Evolutionary conservation across 1,140 invertebrate species (phyloP).

Genomic region (Pemphigus obesinymphae): DNA sequence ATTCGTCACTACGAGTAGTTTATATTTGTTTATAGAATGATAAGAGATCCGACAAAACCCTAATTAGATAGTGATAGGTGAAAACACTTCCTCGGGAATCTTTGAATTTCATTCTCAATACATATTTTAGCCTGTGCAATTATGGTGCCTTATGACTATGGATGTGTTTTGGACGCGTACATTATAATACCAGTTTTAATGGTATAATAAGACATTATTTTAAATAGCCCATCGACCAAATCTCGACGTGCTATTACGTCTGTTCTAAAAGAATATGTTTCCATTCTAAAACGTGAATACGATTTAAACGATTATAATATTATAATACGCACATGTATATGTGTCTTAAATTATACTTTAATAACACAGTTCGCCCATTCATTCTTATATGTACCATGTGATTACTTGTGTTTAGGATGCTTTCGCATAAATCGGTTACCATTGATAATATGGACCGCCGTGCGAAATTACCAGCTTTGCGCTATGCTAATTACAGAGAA

Average conservation of each 20-base stretch:
- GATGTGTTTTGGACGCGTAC: too few species aligned
- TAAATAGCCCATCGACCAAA: conserved; percentile 3
- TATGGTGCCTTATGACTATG: too few species aligned
- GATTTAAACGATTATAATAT: conserved; percentile 3
- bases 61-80: background rate
- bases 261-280: background rate
- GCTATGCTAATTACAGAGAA: conserved; percentile 4
- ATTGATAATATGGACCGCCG: background rate
- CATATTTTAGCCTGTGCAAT: background rate
- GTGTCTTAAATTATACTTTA: conserved; percentile 7
- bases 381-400: background rate
- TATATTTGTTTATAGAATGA: background rate
- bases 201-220: background rate
- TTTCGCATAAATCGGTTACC: conserved; percentile 27
- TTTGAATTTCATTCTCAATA: background rate
- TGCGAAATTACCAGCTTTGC: background rate
- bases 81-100: background rate
- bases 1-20: background rate
- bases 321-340: background rate
- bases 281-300: conserved; percentile 25
- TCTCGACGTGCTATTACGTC: background rate
- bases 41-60: background rate
- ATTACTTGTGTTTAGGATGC: conserved; percentile 18
- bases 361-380: background rate
- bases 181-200: background rate